Percentiles rank a stretch among this genome's conserved stretches.
These are phyloP conservation scores for Eilema griseolum DNA, from an alignment of 2,888 invertebrate species.

Conservation along the genomic window DNA sequence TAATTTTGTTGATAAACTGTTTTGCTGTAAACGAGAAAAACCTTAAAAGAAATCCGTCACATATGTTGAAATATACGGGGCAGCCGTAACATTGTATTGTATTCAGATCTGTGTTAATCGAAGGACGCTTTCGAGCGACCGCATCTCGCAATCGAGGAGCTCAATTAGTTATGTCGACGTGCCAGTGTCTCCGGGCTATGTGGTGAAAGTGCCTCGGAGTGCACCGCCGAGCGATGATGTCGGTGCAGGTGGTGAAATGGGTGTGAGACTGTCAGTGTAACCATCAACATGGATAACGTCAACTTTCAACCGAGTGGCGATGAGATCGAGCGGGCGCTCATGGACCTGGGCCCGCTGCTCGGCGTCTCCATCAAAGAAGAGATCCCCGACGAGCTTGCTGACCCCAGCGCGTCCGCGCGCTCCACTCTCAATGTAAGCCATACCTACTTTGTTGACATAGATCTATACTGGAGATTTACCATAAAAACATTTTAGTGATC, in stretches of 20 bases:
- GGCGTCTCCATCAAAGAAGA: conserved; percentile 84
- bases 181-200: conserved; percentile 65
- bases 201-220: conserved; percentile 74
- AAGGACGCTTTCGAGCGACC: conserved; percentile 58
- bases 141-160: conserved; percentile 66
- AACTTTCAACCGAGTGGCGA: conserved; percentile 77
- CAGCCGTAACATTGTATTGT: conserved; percentile 18
- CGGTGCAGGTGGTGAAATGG: conserved; percentile 57
- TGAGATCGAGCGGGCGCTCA: conserved; percentile 81
- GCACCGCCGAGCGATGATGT: conserved; percentile 64
- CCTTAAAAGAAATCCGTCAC: conserved; percentile 1
- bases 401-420: conserved; percentile 54
- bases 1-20: conserved; percentile 61
- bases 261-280: conserved; percentile 50
- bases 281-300: conserved; percentile 74
- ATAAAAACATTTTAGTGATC: neutral
- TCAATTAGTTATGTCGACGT: conserved; percentile 79
- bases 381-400: conserved; percentile 72
- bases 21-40: conserved; percentile 25
- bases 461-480: neutral
- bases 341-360: conserved; percentile 82
- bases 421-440: conserved; percentile 65
- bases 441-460: neutral
- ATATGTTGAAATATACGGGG: conserved; percentile 9
- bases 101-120: conserved; percentile 33